Conservation (phyloP, 2,797 vertebrate species). For the Melopsittacus undulatus region DNA sequence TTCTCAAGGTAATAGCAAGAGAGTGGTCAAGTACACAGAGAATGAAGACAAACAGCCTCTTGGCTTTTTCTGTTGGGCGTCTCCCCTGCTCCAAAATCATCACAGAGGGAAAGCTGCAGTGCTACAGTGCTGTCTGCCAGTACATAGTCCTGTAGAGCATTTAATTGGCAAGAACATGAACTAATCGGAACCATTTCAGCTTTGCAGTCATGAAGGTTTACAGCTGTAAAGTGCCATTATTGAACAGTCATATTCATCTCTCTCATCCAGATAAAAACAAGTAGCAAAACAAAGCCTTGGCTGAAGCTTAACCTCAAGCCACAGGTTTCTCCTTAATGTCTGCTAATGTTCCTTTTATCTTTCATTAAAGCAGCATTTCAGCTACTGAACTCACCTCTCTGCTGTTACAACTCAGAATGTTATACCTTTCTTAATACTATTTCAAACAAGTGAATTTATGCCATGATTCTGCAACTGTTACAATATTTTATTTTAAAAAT, state of each 20-base stretch:
- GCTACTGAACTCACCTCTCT: background rate
- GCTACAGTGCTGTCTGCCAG: background rate
- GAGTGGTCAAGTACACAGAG: background rate
- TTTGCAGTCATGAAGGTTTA: background rate
- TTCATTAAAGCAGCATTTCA: background rate
- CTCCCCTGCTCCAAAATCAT: background rate
- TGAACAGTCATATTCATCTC: background rate
- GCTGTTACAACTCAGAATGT: background rate
- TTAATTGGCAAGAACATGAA: background rate
- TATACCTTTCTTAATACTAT: background rate
- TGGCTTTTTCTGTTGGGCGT: background rate
- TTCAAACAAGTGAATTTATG: background rate
- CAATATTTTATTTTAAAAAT: background rate
- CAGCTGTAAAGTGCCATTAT: background rate
- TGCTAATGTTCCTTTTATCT: background rate
- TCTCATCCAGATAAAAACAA: background rate
- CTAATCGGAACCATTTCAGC: background rate
- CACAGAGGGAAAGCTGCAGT: background rate
- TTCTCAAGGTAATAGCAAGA: background rate
- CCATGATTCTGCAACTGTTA: background rate
- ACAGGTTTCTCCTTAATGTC: background rate
- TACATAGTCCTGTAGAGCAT: background rate
- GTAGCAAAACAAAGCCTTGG: background rate
- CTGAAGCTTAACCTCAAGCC: background rate
- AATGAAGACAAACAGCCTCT: background rate